phyloP scores from a whole-genome alignment of 2,888 invertebrate genomes.

The Asteroscopus sphinx region DNA sequence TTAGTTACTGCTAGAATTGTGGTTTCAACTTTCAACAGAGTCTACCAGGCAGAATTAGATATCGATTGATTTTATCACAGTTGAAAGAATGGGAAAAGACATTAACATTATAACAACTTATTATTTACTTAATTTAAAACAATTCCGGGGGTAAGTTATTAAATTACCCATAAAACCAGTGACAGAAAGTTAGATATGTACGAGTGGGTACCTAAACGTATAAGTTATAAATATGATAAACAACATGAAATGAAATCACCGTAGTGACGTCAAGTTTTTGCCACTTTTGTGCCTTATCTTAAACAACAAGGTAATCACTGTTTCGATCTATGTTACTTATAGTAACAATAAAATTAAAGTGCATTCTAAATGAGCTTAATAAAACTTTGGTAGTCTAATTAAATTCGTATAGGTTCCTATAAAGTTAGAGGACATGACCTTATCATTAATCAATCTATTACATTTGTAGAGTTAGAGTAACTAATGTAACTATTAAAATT shows the following conservation, averaged over 20 bases:
- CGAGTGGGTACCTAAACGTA: too few species aligned
- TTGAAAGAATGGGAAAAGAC: too few species aligned
- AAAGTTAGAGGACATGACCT: not conserved
- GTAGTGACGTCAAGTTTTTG: too few species aligned
- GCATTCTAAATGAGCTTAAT: slow-evolving; percentile 1
- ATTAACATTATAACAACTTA: too few species aligned
- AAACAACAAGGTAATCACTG: not conserved
- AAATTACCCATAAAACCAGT: too few species aligned
- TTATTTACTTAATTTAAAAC: too few species aligned
- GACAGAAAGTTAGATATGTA: too few species aligned
- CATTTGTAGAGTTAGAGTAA: not conserved
- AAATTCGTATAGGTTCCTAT: not conserved
- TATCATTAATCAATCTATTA: not conserved
- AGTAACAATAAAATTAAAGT: slow-evolving; percentile 8
- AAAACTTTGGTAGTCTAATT: not conserved
- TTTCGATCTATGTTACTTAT: not conserved
- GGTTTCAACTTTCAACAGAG: not conserved
- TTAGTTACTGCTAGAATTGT: not conserved
- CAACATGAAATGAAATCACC: too few species aligned
- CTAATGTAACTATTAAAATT: too few species aligned
- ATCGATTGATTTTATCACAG: too few species aligned
- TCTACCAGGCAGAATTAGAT: not conserved
- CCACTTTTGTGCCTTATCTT: not conserved
- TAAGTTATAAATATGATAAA: too few species aligned
- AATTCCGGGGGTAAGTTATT: too few species aligned